phyloP scores from a whole-genome alignment of 2,113 vertebrate species.

The Myrmecobius fasciatus region DNA sequence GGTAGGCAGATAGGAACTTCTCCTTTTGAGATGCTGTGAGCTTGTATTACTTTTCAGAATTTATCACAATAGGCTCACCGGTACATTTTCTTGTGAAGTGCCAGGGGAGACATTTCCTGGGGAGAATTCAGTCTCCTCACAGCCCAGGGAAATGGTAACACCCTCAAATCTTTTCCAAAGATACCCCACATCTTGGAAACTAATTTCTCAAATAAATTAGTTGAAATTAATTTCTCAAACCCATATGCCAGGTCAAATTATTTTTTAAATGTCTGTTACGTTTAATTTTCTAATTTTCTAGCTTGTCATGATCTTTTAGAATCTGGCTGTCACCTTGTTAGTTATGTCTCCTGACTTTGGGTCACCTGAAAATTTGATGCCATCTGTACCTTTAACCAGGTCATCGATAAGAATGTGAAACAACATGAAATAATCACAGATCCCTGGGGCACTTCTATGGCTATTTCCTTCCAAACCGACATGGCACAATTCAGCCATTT shows the following conservation, averaged over 20 bases:
- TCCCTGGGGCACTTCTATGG: too few relatives aligned
- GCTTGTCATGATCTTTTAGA: background rate
- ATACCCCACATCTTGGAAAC: too few relatives aligned
- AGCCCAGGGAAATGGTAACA: background rate
- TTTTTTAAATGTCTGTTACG: background rate
- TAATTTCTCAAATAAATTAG: background rate
- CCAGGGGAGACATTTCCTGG: background rate
- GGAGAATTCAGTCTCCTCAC: background rate
- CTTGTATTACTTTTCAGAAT: slow-evolving; percentile 89
- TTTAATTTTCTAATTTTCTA: background rate
- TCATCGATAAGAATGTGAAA: background rate
- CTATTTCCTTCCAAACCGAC: too few relatives aligned
- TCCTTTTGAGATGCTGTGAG: slow-evolving; percentile 91
- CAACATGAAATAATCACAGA: background rate
- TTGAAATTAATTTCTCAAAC: background rate
- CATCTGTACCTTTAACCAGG: background rate
- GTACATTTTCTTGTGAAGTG: background rate
- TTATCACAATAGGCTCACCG: slow-evolving; percentile 67
- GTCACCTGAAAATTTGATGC: background rate
- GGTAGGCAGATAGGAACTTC: slow-evolving; percentile 86
- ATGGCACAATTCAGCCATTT: too few relatives aligned
- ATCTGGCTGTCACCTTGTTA: background rate
- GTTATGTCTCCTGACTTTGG: background rate
- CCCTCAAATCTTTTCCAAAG: background rate
- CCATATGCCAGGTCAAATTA: background rate